Evolutionary conservation across 2,113 vertebrate genomes (phyloP), one percentile per base, ranked within the genome.

Genomic region (Narcine bancroftii): DNA sequence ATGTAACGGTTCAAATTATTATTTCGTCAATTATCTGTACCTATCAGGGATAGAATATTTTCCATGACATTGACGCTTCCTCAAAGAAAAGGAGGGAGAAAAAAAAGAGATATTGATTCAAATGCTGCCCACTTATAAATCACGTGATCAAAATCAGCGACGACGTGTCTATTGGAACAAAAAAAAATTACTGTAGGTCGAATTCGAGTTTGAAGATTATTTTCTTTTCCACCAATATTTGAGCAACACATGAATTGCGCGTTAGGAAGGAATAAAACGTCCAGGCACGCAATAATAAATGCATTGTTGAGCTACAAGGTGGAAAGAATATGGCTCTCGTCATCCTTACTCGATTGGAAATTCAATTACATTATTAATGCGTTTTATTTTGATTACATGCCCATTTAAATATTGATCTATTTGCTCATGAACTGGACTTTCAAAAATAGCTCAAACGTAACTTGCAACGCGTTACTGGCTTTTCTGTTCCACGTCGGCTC

Each of bases 111-210:
- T 69, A 91, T 91, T 91, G 63, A 91, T 91, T 91, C 39, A 91
- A 69, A 91, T 47, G 42, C 42, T 91, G 36, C 65, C 39, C 89
- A 45, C 65, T 91, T 91, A 91, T 13, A 91, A 45, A 36, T 91
- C 89, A 91, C 89, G 65, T 91, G 89, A 69, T 91, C 36, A 26
- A 91, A 91, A 47, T 91, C 63, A 69, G 63, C 42, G 71, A 65
- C 29, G 36, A 47, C 89, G 63, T 45, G 47, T 47, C 89, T 69
- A 69, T 91, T 91, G 63, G 24, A 71, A 91, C 19, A 91, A 91
- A 89, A 71, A n/a, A 69, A 29, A 36, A 36, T 42, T 45, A 91
- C 39, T 69, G 65, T 45, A 33, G 85, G 36, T 91, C 9, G 39
- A 91, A 91, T 91, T 69, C 45, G 69, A 91, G 89, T 47, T 91